Conservation (phyloP, 2,797 vertebrate species). For the Sarcoramphus papa region DNA sequence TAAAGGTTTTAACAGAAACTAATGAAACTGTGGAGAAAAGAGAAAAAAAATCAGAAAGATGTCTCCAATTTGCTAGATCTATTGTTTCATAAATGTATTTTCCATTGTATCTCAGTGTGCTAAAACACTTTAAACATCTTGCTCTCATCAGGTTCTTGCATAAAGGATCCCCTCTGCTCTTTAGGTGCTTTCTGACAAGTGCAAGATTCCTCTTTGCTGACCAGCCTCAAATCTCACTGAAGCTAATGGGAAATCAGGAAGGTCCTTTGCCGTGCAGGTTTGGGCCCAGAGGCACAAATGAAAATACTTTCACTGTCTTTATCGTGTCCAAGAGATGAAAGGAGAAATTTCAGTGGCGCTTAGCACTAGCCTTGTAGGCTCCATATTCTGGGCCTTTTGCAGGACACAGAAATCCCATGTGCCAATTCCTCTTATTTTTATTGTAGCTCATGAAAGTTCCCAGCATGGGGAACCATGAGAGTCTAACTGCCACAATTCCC, state of each 20-base stretch:
- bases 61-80: slow-evolving; percentile 2
- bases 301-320: slow-evolving; percentile 50
- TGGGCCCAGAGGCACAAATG: slow-evolving; percentile 37
- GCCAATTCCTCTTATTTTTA: slow-evolving; percentile 33
- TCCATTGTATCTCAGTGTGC: slow-evolving; percentile 12
- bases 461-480: neutral
- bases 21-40: slow-evolving; percentile 35
- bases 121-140: slow-evolving; percentile 34
- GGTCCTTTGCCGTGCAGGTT: neutral
- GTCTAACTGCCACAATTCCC: neutral
- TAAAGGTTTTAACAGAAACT: slow-evolving; percentile 40
- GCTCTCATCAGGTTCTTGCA: slow-evolving; percentile 43
- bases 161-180: slow-evolving; percentile 53
- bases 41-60: neutral
- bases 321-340: slow-evolving; percentile 56
- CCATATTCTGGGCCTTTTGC: neutral
- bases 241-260: slow-evolving; percentile 50
- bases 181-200: slow-evolving; percentile 47
- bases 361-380: neutral
- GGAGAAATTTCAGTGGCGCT: neutral
- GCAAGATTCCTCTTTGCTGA: slow-evolving; percentile 21
- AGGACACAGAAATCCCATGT: neutral
- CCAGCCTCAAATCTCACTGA: slow-evolving; percentile 26
- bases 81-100: slow-evolving; percentile 46
- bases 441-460: slow-evolving; percentile 46